These are phyloP conservation scores for Microctenopoma lineatum DNA, from an alignment of 2,797 vertebrate genomes.

Conservation along the genomic window DNA sequence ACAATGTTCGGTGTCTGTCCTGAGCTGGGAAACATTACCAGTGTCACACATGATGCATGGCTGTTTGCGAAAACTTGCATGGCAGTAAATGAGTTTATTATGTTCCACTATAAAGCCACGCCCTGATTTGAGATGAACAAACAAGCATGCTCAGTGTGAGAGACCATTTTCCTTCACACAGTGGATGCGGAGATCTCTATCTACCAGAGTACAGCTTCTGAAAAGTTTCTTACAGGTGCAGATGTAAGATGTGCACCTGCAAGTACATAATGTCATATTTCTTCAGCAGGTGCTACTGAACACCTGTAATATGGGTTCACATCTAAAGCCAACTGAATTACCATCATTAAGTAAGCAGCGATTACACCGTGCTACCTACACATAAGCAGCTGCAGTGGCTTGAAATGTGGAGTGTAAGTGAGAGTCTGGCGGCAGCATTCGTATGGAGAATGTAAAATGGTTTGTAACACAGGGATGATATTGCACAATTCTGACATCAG, in stretches of 20 bases:
- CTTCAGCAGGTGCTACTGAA: constrained; percentile 38
- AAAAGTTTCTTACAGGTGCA: background rate
- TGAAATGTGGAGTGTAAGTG: background rate
- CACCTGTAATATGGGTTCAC: constrained; percentile 50
- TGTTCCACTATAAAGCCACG: background rate
- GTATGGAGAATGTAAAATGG: background rate
- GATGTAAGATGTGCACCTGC: constrained; percentile 28
- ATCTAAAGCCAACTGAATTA: constrained; percentile 49
- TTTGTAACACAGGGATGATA: constrained; percentile 11
- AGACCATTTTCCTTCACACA: background rate
- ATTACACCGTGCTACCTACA: constrained; percentile 19
- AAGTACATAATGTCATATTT: background rate
- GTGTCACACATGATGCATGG: background rate
- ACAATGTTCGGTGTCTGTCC: background rate
- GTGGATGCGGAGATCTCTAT: no score
- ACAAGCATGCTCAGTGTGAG: background rate
- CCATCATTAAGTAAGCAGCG: constrained; percentile 36
- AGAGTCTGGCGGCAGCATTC: background rate
- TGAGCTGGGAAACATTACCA: background rate
- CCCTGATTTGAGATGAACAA: background rate
- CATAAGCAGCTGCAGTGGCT: constrained; percentile 33
- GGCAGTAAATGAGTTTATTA: no score
- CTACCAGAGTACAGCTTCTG: background rate
- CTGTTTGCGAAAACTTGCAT: no score
- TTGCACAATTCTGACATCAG: constrained; percentile 15